These are phyloP conservation scores for Galerucella nymphaeae DNA, from an alignment of 2,888 invertebrate species.

Conservation along the genomic window DNA sequence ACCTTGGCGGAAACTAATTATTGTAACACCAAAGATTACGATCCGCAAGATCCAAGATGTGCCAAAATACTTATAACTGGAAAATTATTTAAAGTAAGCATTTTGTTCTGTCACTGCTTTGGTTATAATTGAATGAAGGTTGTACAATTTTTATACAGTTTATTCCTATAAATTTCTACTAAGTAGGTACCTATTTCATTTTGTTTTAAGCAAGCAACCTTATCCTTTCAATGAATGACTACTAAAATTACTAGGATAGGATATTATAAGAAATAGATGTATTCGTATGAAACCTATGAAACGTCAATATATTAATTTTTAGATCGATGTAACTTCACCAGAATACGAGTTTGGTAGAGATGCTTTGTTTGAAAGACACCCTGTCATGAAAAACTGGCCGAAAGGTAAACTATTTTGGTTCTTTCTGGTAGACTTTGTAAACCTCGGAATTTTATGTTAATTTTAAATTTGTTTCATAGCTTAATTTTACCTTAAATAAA, in stretches of 20 bases:
- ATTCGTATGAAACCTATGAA: too few species aligned
- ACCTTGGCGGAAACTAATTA: slow-evolving; percentile 76
- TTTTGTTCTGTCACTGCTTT: neutral
- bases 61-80: slow-evolving; percentile 78
- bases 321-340: slow-evolving; percentile 47
- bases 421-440: neutral
- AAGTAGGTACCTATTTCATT: too few species aligned
- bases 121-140: too few species aligned
- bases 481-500: too few species aligned
- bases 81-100: slow-evolving; percentile 70
- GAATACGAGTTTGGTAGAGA: slow-evolving; percentile 57
- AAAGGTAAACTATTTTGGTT: slow-evolving; percentile 63
- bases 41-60: slow-evolving; percentile 83
- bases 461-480: too few species aligned
- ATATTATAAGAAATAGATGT: too few species aligned
- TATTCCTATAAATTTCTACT: too few species aligned
- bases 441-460: slow-evolving; percentile 5
- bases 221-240: too few species aligned
- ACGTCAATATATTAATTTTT: slow-evolving; percentile 31
- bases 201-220: too few species aligned
- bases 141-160: neutral
- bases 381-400: slow-evolving; percentile 77
- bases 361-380: slow-evolving; percentile 77
- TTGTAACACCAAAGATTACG: slow-evolving; percentile 71
- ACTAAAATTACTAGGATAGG: too few species aligned